Percentiles rank a stretch among this genome's conserved stretches.
Conservation (phyloP, 2,888 invertebrate genomes). For the Platyscelio sp. region DNA sequence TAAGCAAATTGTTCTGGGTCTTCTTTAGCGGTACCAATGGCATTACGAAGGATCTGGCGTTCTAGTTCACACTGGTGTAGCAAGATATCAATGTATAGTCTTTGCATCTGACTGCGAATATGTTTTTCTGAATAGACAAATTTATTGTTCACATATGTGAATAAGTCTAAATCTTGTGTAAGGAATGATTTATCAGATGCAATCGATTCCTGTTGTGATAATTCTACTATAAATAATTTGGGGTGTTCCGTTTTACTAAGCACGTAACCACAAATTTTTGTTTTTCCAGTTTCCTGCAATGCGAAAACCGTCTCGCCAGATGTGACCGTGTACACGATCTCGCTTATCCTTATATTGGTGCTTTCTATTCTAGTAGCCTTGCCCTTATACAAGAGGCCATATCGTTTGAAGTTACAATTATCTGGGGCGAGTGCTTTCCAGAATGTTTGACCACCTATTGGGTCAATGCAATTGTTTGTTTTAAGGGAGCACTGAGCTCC, state of each 20-base stretch:
- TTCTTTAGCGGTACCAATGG: conserved; percentile 71
- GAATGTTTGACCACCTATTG: not conserved
- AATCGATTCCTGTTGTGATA: not conserved
- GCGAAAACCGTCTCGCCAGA: conserved; percentile 63
- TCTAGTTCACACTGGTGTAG: conserved; percentile 73
- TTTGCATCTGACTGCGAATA: conserved; percentile 61
- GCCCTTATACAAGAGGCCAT: conserved; percentile 68
- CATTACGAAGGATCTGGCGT: conserved; percentile 73
- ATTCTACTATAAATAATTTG: conserved; percentile 51
- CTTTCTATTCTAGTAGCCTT: conserved; percentile 19
- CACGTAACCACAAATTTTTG: conserved; percentile 18
- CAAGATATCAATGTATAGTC: conserved; percentile 72
- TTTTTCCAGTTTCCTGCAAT: conserved; percentile 21
- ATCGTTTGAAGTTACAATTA: conserved; percentile 44
- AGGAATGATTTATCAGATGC: not conserved
- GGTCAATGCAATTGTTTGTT: not conserved
- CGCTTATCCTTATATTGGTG: not conserved
- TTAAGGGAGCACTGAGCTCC: not conserved
- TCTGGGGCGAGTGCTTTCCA: not conserved
- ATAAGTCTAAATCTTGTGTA: conserved; percentile 66
- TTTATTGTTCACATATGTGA: conserved; percentile 74
- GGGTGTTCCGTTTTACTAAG: conserved; percentile 58
- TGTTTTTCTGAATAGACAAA: conserved; percentile 76
- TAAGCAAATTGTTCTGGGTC: conserved; percentile 75
- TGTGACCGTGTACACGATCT: conserved; percentile 49